Percentiles rank a stretch among this genome's conserved stretches.
These are phyloP conservation scores for Pseudococcus longispinus DNA, from an alignment of 2,888 invertebrate genomes.

Conservation along the genomic window DNA sequence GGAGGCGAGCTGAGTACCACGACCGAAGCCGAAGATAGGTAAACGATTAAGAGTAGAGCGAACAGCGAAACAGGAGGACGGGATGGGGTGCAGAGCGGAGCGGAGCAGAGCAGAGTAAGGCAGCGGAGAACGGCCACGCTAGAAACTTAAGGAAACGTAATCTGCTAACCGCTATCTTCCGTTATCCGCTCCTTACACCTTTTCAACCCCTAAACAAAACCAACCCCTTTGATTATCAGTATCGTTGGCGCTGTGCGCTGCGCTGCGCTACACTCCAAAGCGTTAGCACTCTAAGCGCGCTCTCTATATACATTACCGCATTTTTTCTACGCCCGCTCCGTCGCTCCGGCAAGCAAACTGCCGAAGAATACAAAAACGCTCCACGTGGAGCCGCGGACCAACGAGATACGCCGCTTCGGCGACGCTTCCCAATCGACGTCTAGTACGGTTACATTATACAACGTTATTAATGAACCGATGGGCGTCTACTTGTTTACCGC, in stretches of 20 bases:
- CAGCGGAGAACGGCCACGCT: conserved; percentile 28
- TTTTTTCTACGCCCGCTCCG: conserved; percentile 51
- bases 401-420: conserved; percentile 26
- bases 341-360: neutral
- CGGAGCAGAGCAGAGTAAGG: neutral
- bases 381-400: conserved; percentile 58
- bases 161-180: conserved; percentile 55
- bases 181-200: conserved; percentile 50
- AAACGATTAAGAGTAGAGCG: neutral
- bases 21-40: neutral
- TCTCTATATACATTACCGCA: conserved; percentile 57
- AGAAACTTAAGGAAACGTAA: conserved; percentile 55
- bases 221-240: conserved; percentile 60
- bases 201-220: conserved; percentile 51
- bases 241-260: conserved; percentile 59
- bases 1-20: neutral
- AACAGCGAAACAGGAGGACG: too few species aligned
- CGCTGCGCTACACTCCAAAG: conserved; percentile 60
- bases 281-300: conserved; percentile 52
- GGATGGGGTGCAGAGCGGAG: neutral
- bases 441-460: neutral
- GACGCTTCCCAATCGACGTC: neutral
- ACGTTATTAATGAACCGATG: conserved; percentile 32
- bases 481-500: conserved; percentile 40
- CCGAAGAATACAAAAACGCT: conserved; percentile 54